A percentile compares a stretch with the other conserved stretches of the same genome.
These are phyloP conservation scores for Dichetophora obliterata DNA, from an alignment of 2,888 invertebrate species.

Conservation along the genomic window DNA sequence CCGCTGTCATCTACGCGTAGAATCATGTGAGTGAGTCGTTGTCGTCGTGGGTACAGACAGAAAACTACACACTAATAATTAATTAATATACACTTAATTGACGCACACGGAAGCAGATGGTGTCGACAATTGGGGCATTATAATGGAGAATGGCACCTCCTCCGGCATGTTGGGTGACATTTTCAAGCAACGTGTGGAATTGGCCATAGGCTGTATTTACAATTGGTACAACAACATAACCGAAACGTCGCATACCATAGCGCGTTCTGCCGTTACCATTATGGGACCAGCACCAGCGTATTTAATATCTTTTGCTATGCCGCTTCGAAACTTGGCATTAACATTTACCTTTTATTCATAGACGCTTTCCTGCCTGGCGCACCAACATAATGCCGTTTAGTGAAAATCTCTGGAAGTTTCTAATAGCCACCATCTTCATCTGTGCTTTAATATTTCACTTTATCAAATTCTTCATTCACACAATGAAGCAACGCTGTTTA, in stretches of 20 bases:
- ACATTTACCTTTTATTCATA: conserved; percentile 36
- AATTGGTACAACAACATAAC: conserved; percentile 67
- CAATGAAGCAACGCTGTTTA: conserved; percentile 38
- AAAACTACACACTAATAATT: not conserved
- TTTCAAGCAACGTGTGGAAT: conserved; percentile 61
- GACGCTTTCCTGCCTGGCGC: conserved; percentile 61
- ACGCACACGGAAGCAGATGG: conserved; percentile 55
- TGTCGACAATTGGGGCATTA: conserved; percentile 64
- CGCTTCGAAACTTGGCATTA: not conserved
- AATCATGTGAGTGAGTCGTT: conserved; percentile 59
- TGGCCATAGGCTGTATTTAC: conserved; percentile 67
- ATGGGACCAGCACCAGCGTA: conserved; percentile 65
- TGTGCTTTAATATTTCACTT: conserved; percentile 57
- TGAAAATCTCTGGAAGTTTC: conserved; percentile 56
- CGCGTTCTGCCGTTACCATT: conserved; percentile 65
- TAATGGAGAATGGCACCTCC: conserved; percentile 62
- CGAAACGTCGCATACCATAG: conserved; percentile 63
- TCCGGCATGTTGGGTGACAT: conserved; percentile 66
- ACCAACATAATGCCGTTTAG: conserved; percentile 62
- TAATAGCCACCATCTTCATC: conserved; percentile 53
- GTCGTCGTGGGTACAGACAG: not conserved
- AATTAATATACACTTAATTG: not conserved
- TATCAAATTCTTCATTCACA: conserved; percentile 52
- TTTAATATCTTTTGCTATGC: not conserved
- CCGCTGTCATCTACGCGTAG: conserved; percentile 62